phyloP scores from a whole-genome alignment of 2,113 vertebrate species.

The Leucoraja erinaceus region DNA sequence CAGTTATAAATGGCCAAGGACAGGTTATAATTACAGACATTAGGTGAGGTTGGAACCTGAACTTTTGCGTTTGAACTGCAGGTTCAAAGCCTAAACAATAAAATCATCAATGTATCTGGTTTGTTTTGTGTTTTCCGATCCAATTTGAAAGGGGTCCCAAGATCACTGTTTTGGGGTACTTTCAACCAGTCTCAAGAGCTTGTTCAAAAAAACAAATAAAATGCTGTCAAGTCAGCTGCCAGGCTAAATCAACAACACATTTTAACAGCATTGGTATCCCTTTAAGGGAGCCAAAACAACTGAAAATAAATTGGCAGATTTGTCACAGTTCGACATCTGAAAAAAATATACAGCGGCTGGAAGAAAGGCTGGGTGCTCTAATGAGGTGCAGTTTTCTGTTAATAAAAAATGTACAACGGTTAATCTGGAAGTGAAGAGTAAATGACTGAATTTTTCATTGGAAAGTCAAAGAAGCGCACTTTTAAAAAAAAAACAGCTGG shows the following conservation, averaged over 20 bases:
- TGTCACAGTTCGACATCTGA: neutral
- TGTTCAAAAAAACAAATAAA: neutral
- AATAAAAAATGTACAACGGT: neutral
- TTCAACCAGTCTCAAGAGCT: neutral
- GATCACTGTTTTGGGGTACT: neutral
- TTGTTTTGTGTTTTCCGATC: neutral
- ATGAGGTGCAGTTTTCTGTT: constrained; percentile 21
- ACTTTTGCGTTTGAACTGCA: neutral
- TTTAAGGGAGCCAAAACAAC: constrained; percentile 23
- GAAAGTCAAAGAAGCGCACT: neutral
- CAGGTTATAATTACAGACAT: constrained; percentile 7
- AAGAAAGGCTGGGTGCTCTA: neutral
- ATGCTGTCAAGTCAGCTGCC: constrained; percentile 2
- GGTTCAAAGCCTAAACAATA: constrained; percentile 23
- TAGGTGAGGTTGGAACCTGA: neutral
- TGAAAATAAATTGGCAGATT: constrained; percentile 22
- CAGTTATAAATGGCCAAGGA: neutral
- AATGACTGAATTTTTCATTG: neutral
- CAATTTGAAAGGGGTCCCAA: neutral
- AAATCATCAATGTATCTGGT: neutral
- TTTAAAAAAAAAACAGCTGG: neutral
- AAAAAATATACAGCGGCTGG: constrained; percentile 3
- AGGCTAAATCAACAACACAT: constrained; percentile 31
- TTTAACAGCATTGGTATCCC: neutral
- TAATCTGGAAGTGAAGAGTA: constrained; percentile 23